Evolutionary conservation across 2,113 vertebrate genomes (phyloP).

Genomic region (Petrocephalus zakoni): DNA sequence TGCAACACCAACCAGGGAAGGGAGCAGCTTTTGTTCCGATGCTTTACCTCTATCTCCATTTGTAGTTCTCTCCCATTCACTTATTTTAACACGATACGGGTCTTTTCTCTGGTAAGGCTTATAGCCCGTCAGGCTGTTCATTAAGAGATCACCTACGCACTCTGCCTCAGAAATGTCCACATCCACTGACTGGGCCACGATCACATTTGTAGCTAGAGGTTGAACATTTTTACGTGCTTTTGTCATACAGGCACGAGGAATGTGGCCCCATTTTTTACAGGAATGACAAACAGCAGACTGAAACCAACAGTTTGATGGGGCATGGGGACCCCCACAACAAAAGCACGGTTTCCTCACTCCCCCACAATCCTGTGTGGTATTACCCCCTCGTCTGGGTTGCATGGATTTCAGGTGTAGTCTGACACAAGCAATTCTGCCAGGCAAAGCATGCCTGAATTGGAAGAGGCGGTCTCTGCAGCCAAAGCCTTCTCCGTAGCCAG

Average conservation of each 20-base stretch:
- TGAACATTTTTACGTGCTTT: neutral
- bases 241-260: neutral
- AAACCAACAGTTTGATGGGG: neutral
- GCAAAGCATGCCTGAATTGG: no score
- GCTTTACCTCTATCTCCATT: no score
- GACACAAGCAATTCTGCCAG: no score
- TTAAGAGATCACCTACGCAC: neutral
- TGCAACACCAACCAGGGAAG: neutral
- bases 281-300: neutral
- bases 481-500: no score
- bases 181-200: neutral
- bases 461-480: no score
- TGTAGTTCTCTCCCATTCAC: neutral
- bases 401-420: neutral
- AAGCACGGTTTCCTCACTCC: neutral
- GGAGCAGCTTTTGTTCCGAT: neutral
- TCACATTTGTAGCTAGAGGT: neutral
- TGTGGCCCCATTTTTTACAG: neutral
- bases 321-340: neutral
- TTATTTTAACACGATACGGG: neutral
- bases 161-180: neutral
- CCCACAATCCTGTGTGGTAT: neutral
- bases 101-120: neutral
- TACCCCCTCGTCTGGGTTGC: neutral
- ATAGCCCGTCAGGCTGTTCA: neutral